Percentiles rank a stretch among this genome's conserved stretches.
phyloP scores from a whole-genome alignment of 2,113 vertebrate genomes.

The Willisornis vidua region DNA sequence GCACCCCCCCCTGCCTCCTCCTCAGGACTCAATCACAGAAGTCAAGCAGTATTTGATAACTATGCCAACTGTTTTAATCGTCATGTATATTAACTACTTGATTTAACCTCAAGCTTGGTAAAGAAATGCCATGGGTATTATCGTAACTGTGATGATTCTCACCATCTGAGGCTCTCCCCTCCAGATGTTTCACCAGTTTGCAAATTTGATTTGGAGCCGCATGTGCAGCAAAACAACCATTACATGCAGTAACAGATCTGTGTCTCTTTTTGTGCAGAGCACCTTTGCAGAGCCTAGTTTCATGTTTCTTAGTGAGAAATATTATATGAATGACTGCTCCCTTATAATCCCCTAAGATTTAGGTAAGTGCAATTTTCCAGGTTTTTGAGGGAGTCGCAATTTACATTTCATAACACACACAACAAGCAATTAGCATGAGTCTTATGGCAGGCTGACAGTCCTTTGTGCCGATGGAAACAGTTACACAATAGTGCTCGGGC shows the following conservation, averaged over 20 bases:
- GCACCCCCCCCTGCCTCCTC: fast-evolving
- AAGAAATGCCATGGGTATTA: not conserved
- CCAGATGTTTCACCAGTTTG: slow-evolving; percentile 26
- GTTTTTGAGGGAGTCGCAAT: slow-evolving; percentile 33
- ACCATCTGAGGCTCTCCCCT: not conserved
- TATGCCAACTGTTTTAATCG: not conserved
- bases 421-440: slow-evolving; percentile 13
- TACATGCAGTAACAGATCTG: not conserved
- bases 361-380: not conserved
- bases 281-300: not conserved
- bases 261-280: not conserved
- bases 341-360: slow-evolving; percentile 8
- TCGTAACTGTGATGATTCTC: not conserved
- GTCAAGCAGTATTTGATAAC: not conserved
- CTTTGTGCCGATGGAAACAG: slow-evolving; percentile 39
- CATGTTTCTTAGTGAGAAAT: not conserved
- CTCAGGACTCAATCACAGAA: not conserved
- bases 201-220: not conserved
- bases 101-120: not conserved
- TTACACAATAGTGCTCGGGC: slow-evolving; percentile 4
- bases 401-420: slow-evolving; percentile 21
- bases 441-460: not conserved
- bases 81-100: not conserved
- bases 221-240: not conserved
- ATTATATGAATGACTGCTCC: not conserved